Percentiles rank a stretch among this genome's conserved stretches.
These are phyloP conservation scores for Hyposmocoma kahamanoa DNA, from an alignment of 1,140 invertebrate genomes.

Conservation along the genomic window DNA sequence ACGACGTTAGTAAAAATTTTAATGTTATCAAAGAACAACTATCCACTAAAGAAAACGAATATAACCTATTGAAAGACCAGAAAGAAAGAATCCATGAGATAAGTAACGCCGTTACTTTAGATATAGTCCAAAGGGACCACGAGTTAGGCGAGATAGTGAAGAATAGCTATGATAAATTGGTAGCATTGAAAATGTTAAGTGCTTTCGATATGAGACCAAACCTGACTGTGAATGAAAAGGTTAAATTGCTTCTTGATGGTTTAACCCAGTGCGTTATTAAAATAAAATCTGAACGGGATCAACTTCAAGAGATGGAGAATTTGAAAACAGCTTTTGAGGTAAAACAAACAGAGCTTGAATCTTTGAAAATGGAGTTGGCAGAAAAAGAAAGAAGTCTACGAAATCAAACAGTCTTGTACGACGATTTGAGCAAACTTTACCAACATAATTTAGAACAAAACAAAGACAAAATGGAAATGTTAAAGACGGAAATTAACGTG, in stretches of 20 bases:
- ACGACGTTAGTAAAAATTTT: constrained; percentile 25
- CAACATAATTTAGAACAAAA: constrained; percentile 41
- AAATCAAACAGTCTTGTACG: constrained; percentile 19
- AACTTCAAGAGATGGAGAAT: constrained; percentile 27
- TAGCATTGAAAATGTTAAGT: constrained; percentile 27
- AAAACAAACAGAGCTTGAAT: constrained; percentile 29
- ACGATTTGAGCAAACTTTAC: constrained; percentile 33
- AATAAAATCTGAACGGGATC: constrained; percentile 20
- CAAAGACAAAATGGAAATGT: constrained; percentile 29
- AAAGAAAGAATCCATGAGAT: constrained; percentile 53
- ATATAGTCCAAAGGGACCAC: constrained; percentile 44
- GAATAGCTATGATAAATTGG: constrained; percentile 29
- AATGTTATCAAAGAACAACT: constrained; percentile 31
- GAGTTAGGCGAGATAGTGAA: constrained; percentile 28
- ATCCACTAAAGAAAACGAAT: constrained; percentile 41
- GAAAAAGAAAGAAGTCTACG: constrained; percentile 27
- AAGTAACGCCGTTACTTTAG: constrained; percentile 44
- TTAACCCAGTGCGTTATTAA: constrained; percentile 18
- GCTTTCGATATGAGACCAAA: constrained; percentile 24
- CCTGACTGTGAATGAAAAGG: constrained; percentile 23
- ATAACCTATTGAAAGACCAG: constrained; percentile 36
- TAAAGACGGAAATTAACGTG: constrained; percentile 29
- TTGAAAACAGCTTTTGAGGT: constrained; percentile 23
- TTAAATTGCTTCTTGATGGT: constrained; percentile 28
- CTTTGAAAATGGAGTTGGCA: constrained; percentile 9